Percentiles rank a stretch among this genome's conserved stretches.
These are phyloP conservation scores for silkworm (Bombyx mori) DNA, from an alignment of 1,140 invertebrate species.

Conservation along the genomic window DNA sequence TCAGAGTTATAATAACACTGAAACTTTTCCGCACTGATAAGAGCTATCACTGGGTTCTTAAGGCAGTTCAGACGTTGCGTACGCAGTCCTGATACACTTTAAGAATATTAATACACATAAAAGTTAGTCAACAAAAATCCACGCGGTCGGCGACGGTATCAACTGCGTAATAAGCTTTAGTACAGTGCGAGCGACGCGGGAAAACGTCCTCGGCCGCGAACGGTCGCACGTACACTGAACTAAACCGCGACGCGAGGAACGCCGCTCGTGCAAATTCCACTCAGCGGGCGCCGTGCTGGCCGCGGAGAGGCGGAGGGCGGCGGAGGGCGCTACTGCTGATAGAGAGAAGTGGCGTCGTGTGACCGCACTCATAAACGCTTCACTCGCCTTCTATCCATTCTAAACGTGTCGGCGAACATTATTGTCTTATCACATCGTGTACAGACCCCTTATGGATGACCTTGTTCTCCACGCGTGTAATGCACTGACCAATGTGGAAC, in stretches of 20 bases:
- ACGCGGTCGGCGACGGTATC: conserved; percentile 55
- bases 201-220: conserved; percentile 45
- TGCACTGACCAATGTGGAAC: conserved; percentile 1
- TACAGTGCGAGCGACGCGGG: conserved; percentile 30
- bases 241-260: conserved; percentile 40
- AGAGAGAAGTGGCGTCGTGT: conserved; percentile 53
- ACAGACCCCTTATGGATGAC: not conserved
- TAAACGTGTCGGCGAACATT: conserved; percentile 6
- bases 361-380: conserved; percentile 26
- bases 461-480: conserved; percentile 13
- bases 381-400: conserved; percentile 13
- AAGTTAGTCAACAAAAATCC: conserved; percentile 32
- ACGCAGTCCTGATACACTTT: not conserved
- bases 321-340: conserved; percentile 44
- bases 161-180: conserved; percentile 64
- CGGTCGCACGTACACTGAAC: conserved; percentile 65
- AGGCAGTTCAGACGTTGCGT: conserved; percentile 8
- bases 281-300: conserved; percentile 44
- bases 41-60: conserved; percentile 40
- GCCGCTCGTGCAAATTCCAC: conserved; percentile 56
- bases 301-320: conserved; percentile 29
- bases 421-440: not conserved
- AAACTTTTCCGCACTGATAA: conserved; percentile 58
- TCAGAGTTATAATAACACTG: conserved; percentile 32
- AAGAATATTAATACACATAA: conserved; percentile 7